Base-by-base conservation (phyloP, 2,113 vertebrate species). In the Paralichthys olivaceus region DNA sequence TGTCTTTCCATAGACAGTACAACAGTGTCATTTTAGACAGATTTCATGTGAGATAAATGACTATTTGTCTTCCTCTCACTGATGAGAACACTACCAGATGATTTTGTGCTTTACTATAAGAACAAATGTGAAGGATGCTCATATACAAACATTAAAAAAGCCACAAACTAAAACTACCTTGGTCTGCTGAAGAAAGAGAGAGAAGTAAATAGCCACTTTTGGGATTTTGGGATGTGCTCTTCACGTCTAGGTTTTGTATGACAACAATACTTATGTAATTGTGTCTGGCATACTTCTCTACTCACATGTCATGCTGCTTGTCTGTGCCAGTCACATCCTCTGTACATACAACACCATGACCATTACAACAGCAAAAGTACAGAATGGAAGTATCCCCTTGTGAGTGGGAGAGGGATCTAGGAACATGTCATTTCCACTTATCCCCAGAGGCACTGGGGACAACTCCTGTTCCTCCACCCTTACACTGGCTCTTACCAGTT, bases 241-340 rank as follows among this genome's bases (percentile, higher is more conserved):
- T 9, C 32, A 34, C 32, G 32, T 34, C 32, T 34, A 34, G 32
- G 32, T 34, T 34, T 34, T 47, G 45, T 15, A 49, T 15, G 45
- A 49, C 19, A 1, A 20, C 6, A 62, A 61, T 34, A 65, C 45
- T 58, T 74, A 67, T 61, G 26, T 72, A 78, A 60, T 77, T 67
- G 69, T 77, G 69, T 78, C 66, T 69, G 11, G 74, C 54, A 70
- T 60, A 58, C 29, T 28, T 69, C 25, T 80, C 63, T 80, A 49
- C 76, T 63, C 74, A 76, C 63, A 69, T 75, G 73, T 64, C 75
- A 78, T 37, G 66, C 69, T 65, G 67, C 75, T 75, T 55, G 67
- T 84, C 78, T 79, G 85, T 78, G 78, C 64, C 69, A 74, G 73
- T 87, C 79, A 62, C 70, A 51, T 85, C 82, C 59, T 72, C 78